Evolutionary conservation across 2,888 invertebrate species (phyloP).

Genomic region (Tethea ocularis): DNA sequence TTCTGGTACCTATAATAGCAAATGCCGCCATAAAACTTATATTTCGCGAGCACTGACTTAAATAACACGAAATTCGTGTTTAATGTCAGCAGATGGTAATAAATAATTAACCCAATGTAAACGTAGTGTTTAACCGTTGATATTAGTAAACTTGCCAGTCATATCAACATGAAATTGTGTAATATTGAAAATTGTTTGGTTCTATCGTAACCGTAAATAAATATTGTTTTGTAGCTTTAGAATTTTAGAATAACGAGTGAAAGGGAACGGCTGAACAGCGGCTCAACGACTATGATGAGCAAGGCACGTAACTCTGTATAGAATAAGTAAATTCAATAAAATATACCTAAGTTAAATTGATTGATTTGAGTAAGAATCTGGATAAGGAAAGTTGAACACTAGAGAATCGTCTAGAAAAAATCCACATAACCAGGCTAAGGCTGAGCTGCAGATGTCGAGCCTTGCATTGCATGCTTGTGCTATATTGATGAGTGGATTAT

Average conservation of each 20-base stretch:
- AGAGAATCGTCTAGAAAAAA: no score
- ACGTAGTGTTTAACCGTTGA: slow-evolving; percentile 44
- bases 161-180: slow-evolving; percentile 19
- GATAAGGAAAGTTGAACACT: no score
- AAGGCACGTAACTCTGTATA: no score
- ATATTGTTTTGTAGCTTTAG: background rate
- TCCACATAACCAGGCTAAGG: no score
- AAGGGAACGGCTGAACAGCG: no score
- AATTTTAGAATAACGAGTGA: background rate
- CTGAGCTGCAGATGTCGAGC: no score
- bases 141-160: slow-evolving; percentile 47
- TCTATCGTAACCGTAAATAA: background rate
- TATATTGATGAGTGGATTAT: background rate
- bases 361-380: no score
- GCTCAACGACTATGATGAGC: no score
- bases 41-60: slow-evolving; percentile 44
- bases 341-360: no score
- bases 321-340: no score
- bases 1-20: slow-evolving; percentile 39
- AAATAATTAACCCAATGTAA: slow-evolving; percentile 56
- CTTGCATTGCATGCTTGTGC: no score
- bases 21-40: slow-evolving; percentile 51
- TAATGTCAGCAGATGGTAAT: slow-evolving; percentile 60
- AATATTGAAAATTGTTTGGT: background rate
- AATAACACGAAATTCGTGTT: slow-evolving; percentile 55